Percentiles rank a stretch among this genome's conserved stretches.
Evolutionary conservation across 2,113 vertebrate genomes (phyloP).

Genomic region (Semnornis frantzii): DNA sequence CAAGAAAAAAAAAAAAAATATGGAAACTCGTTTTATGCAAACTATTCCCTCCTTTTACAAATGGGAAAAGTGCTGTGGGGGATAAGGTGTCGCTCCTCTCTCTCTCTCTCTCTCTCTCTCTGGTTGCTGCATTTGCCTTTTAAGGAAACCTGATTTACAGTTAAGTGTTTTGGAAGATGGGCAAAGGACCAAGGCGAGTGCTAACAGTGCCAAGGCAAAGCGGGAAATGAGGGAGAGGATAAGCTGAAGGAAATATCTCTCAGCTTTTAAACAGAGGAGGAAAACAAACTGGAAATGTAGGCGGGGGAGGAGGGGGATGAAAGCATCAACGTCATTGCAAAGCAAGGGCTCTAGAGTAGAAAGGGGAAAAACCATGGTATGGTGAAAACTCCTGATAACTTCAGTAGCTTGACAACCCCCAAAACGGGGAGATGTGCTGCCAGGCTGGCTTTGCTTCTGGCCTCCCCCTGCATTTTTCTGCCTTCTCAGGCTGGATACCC

Average conservation of each 20-base stretch:
- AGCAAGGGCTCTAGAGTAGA: background rate
- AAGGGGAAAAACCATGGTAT: background rate
- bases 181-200: background rate
- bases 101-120: background rate
- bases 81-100: background rate
- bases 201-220: slow-evolving; percentile 22
- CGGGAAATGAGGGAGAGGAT: slow-evolving; percentile 12
- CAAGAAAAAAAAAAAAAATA: no score
- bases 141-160: slow-evolving; percentile 21
- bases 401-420: background rate
- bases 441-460: background rate
- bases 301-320: background rate
- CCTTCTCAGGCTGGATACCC: background rate
- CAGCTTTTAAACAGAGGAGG: background rate
- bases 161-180: slow-evolving; percentile 36
- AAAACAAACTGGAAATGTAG: slow-evolving; percentile 11
- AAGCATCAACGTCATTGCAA: background rate
- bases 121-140: slow-evolving; percentile 8
- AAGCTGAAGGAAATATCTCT: slow-evolving; percentile 8
- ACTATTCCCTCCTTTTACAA: background rate
- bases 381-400: background rate
- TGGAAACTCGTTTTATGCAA: no score
- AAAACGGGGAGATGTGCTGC: background rate
- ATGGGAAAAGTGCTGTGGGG: background rate
- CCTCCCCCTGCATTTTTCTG: background rate